Evolutionary conservation across 2,888 invertebrate genomes (phyloP).

Genomic region (Calameuta filiformis): DNA sequence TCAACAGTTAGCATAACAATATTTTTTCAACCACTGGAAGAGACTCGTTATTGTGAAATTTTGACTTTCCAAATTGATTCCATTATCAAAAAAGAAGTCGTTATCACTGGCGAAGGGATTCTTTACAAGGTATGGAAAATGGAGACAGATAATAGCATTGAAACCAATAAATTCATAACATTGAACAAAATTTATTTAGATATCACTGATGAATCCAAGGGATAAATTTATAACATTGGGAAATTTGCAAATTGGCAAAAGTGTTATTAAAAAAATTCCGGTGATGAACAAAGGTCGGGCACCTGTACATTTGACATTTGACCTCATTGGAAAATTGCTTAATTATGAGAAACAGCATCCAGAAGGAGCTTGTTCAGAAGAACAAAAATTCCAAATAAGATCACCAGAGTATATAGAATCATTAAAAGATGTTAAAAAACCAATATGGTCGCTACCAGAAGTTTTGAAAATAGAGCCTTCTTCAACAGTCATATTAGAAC

Average conservation of each 20-base stretch:
- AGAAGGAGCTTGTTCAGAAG: constrained; percentile 20
- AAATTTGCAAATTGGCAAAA: constrained; percentile 65
- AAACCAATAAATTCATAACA: constrained; percentile 1
- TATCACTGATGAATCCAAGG: constrained; percentile 57
- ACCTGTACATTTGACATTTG: constrained; percentile 69
- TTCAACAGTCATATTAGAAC: constrained; percentile 45
- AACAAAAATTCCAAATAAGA: constrained; percentile 26
- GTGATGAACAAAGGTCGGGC: constrained; percentile 72
- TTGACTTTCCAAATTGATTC: constrained; percentile 71
- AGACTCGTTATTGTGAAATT: constrained; percentile 68
- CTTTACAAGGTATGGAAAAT: constrained; percentile 39
- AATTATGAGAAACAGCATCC: constrained; percentile 23
- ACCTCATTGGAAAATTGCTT: constrained; percentile 68
- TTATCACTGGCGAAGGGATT: constrained; percentile 71
- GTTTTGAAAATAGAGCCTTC: constrained; percentile 55
- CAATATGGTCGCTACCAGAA: constrained; percentile 25
- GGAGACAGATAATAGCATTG: background rate
- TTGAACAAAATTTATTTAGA: constrained; percentile 37
- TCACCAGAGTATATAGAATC: constrained; percentile 17
- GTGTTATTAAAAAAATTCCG: constrained; percentile 68
- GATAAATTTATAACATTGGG: constrained; percentile 66
- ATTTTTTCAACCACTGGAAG: constrained; percentile 70
- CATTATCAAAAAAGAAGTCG: constrained; percentile 67
- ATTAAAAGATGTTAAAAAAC: constrained; percentile 3
- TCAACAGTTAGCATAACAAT: constrained; percentile 67